These are phyloP conservation scores for Cynodonichthys magdalenae DNA, from an alignment of 2,797 vertebrate genomes.

Conservation along the genomic window DNA sequence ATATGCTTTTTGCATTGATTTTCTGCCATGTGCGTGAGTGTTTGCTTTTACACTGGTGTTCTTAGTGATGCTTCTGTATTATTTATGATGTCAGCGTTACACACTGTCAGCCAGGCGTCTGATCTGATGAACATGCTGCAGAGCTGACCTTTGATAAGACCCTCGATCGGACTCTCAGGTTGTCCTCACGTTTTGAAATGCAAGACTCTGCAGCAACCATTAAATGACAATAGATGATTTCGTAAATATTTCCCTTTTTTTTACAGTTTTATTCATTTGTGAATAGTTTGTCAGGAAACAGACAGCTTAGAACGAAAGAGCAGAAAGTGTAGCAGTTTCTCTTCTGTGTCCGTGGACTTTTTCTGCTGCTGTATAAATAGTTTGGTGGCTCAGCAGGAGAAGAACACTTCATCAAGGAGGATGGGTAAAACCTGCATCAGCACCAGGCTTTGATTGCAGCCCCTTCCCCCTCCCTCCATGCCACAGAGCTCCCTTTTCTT, in stretches of 20 bases:
- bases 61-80: slow-evolving; percentile 46
- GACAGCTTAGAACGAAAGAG: slow-evolving; percentile 36
- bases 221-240: slow-evolving; percentile 3
- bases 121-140: slow-evolving; percentile 42
- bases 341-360: slow-evolving; percentile 57
- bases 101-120: slow-evolving; percentile 27
- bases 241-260: not conserved
- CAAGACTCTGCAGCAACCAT: not conserved
- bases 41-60: not conserved
- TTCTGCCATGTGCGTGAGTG: not conserved
- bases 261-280: not conserved
- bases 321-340: slow-evolving; percentile 50
- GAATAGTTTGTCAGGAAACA: not conserved
- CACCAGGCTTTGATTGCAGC: slow-evolving; percentile 67
- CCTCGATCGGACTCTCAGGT: slow-evolving; percentile 8
- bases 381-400: slow-evolving; percentile 75
- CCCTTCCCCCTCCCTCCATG: slow-evolving; percentile 27
- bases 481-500: slow-evolving; percentile 21
- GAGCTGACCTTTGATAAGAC: slow-evolving; percentile 54
- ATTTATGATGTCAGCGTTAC: slow-evolving; percentile 60
- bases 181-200: not conserved
- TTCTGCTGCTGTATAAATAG: slow-evolving; percentile 67
- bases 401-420: slow-evolving; percentile 72
- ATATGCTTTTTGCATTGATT: not conserved
- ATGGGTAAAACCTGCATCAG: slow-evolving; percentile 59